Evolutionary conservation across 2,113 vertebrate species (phyloP).

Genomic region (Toxostoma redivivum): DNA sequence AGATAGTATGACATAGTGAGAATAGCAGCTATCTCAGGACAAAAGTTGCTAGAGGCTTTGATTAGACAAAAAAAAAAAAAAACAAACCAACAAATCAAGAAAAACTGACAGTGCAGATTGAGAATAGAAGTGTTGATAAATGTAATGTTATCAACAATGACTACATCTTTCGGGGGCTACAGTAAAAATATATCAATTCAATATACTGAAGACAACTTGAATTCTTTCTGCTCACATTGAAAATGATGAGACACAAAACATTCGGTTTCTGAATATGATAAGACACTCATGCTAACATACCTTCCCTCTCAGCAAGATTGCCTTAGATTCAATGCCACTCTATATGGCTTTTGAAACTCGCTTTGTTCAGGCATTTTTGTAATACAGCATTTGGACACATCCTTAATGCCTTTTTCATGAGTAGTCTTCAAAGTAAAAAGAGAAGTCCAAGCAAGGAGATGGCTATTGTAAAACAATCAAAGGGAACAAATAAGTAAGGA

Average conservation of each 20-base stretch:
- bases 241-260: not conserved
- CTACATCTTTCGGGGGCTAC: not conserved
- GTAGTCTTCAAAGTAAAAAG: not conserved
- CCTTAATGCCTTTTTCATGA: not conserved
- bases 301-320: not conserved
- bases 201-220: not conserved
- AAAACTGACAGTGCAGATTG: not conserved
- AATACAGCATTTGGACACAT: not conserved
- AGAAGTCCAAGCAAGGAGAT: not conserved
- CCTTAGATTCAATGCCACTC: not conserved
- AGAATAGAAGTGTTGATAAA: not conserved
- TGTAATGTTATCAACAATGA: not conserved
- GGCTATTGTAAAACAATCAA: not conserved
- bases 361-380: not conserved
- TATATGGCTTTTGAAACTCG: not conserved
- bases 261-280: not conserved
- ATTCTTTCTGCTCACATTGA: not conserved
- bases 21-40: not conserved
- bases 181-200: not conserved
- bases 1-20: not conserved
- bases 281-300: not conserved
- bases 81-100: not conserved
- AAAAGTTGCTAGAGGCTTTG: not conserved
- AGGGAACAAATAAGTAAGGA: not conserved
- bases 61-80: not conserved